Evolutionary conservation across 2,797 vertebrate genomes (phyloP).

Genomic region (Gadopsis bispinosus): DNA sequence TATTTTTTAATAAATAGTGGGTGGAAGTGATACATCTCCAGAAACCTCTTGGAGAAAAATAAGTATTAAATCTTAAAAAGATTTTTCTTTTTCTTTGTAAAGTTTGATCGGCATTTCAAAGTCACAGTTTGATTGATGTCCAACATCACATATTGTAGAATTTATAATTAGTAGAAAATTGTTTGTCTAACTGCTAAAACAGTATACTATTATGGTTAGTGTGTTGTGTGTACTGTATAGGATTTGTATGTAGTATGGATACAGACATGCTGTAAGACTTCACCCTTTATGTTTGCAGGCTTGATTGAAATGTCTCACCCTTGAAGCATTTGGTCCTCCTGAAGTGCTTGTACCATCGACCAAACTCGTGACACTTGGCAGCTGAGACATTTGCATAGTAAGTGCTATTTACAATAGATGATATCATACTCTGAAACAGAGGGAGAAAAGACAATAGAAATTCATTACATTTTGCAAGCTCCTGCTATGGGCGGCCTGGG

Average conservation of each 20-base stretch:
- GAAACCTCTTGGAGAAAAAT: background rate
- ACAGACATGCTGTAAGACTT: slow-evolving; percentile 28
- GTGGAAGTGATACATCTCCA: background rate
- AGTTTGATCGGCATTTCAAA: background rate
- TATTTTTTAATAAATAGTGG: background rate
- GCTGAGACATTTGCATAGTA: slow-evolving; percentile 99
- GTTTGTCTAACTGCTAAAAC: slow-evolving; percentile 1
- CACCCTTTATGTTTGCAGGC: slow-evolving; percentile 13
- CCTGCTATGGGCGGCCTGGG: slow-evolving; percentile 65
- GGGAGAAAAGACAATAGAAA: slow-evolving; percentile 74
- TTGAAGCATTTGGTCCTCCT: slow-evolving; percentile 92
- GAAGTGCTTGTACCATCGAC: slow-evolving; percentile 99
- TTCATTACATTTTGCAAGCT: slow-evolving; percentile 71
- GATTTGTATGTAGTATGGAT: slow-evolving; percentile 2
- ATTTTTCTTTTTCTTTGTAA: background rate
- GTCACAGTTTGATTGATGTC: background rate
- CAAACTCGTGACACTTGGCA: slow-evolving; percentile 98
- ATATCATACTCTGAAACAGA: slow-evolving; percentile 95
- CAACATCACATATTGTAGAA: background rate
- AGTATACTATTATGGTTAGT: background rate
- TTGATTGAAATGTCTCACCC: slow-evolving; percentile 83
- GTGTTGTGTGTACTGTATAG: background rate
- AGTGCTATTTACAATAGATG: slow-evolving; percentile 98
- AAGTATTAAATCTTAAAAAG: background rate
- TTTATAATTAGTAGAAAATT: background rate